Conservation (phyloP, 2,888 invertebrate genomes). For the Caenorhabditis panamensis region DNA sequence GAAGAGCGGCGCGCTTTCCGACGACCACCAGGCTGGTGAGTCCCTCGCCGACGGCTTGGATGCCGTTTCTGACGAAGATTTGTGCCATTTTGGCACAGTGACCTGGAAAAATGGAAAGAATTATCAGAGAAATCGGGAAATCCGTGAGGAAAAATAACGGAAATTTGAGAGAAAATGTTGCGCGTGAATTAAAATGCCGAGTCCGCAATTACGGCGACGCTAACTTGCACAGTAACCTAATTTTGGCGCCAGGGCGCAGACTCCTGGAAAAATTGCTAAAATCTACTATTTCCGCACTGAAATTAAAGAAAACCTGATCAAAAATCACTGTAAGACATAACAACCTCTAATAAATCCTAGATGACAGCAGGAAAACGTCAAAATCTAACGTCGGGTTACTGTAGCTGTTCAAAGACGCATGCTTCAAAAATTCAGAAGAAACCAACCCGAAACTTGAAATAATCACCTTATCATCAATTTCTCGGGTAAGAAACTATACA, state of each 20-base stretch:
- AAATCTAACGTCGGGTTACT: too few relatives aligned
- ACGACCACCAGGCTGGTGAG: slow-evolving; percentile 49
- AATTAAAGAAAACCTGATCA: too few relatives aligned
- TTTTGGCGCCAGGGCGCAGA: too few relatives aligned
- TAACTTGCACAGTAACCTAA: too few relatives aligned
- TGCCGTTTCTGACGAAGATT: slow-evolving; percentile 50
- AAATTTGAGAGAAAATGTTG: not conserved
- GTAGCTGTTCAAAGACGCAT: too few relatives aligned
- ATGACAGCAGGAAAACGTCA: too few relatives aligned
- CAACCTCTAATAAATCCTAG: too few relatives aligned
- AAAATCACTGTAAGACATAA: too few relatives aligned
- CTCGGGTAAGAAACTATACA: not conserved
- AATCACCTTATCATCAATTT: not conserved
- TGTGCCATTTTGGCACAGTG: slow-evolving; percentile 35
- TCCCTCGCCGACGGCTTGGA: slow-evolving; percentile 47
- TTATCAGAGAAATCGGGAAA: slow-evolving; percentile 4
- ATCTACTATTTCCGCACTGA: too few relatives aligned
- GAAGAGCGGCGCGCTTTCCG: slow-evolving; percentile 45
- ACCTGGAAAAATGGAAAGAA: slow-evolving; percentile 10
- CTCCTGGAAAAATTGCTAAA: too few relatives aligned
- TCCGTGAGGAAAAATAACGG: not conserved
- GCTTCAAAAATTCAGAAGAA: not conserved
- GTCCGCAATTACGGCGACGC: not conserved
- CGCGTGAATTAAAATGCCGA: not conserved
- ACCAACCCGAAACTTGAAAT: not conserved